Evolutionary conservation across 37 sponge, comb jelly and placozoan genomes (phyloP).

Genomic region (Spongia lamella): DNA sequence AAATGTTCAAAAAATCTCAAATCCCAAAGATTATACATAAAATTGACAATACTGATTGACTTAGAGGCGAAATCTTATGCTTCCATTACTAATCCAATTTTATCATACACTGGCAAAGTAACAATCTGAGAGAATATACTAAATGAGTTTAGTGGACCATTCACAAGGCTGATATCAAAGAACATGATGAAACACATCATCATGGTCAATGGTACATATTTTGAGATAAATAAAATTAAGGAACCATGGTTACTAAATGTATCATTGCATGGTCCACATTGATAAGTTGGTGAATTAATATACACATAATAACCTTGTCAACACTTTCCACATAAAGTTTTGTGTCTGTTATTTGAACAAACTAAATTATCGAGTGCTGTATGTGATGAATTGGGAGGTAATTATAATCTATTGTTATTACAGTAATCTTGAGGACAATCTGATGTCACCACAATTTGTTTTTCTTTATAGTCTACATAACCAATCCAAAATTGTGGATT

Average conservation of each 20-base stretch:
- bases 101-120: no score
- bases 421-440: constrained; percentile 22
- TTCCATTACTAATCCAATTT: constrained; percentile 6
- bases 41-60: not conserved
- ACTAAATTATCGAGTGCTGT: not conserved
- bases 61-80: not conserved
- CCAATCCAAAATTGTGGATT: constrained; percentile 18
- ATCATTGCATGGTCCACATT: constrained; percentile 34
- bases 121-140: constrained; percentile 55
- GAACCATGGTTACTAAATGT: not conserved
- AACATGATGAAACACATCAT: constrained; percentile 50
- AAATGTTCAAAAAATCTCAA: constrained; percentile 46
- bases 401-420: not conserved
- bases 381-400: not conserved
- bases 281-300: constrained; percentile 15
- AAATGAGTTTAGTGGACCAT: constrained; percentile 49
- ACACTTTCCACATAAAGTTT: constrained; percentile 63
- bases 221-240: constrained; percentile 47
- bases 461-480: not conserved
- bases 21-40: constrained; percentile 63
- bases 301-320: not conserved
- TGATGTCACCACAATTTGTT: not conserved
- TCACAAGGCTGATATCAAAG: constrained; percentile 40
- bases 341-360: constrained; percentile 44
- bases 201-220: constrained; percentile 48